Evolutionary conservation across 2,888 invertebrate genomes (phyloP), one percentile per base, ranked within the genome.

Genomic region (Mycalesis mineus): DNA sequence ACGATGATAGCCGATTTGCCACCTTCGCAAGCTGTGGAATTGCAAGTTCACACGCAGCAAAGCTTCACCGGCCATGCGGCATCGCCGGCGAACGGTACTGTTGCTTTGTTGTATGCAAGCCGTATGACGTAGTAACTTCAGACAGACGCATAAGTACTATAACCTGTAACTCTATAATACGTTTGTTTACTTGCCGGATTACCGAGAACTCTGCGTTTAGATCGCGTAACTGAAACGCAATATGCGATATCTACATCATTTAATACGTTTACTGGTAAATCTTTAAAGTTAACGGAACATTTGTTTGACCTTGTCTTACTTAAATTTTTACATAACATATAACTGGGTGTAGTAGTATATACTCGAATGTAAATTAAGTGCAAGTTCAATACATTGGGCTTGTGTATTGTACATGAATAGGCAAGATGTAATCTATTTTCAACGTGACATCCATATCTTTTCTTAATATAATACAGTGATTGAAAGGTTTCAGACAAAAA

Each of bases 1-100:
- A 79, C 76, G 72, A 88, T 87, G 87, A 83, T 86, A 68, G 84
- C 80, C 66, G 83, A 81, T 69, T 75, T 86, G 62, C 81, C 83
- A 65, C 76, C 77, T 58, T 61, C 72, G 60, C 73, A 68, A 60
- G 67, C 74, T 53, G 71, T 68, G 71, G 77, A 81, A 68, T 71
- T 60, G 62, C 75, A 74, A 68, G 73, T 64, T 58, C 73, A 72
- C 68, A 65, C 68, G 44, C 71, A 68, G 62, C 69, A 60, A 62
- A 68, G 65, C 66, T 58, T 57, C 60, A 68, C 65, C 65, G 67
- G 62, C 65, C 68, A 62, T 68, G 64, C 67, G 66, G 61, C 65
- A 65, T 61, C 65, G 66, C 70, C 73, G 37, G 60, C 64, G 63
- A 77, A 78, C 72, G 84, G 84, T 85, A 86, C 78, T 69, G 61